phyloP scores from a whole-genome alignment of 2,888 invertebrate genomes.

The Cantharis lateralis region DNA sequence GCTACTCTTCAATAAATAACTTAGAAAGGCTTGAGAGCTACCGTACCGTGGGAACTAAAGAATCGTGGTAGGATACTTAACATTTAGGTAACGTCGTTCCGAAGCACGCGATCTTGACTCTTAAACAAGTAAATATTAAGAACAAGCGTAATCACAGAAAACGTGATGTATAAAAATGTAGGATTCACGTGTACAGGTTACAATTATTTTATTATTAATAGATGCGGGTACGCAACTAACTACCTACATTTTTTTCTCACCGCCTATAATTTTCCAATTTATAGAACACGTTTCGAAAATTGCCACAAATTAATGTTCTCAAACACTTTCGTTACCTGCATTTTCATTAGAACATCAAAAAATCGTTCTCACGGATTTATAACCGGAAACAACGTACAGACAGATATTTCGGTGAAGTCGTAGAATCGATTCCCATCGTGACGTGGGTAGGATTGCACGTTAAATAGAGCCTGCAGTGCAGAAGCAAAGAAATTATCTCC shows the following conservation, averaged over 20 bases:
- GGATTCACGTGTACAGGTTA: slow-evolving; percentile 23
- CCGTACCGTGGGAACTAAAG: slow-evolving; percentile 50
- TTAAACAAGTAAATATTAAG: slow-evolving; percentile 28
- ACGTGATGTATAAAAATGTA: slow-evolving; percentile 27
- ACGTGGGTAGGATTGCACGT: background rate
- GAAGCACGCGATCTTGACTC: slow-evolving; percentile 36
- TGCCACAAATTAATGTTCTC: background rate
- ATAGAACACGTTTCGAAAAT: background rate
- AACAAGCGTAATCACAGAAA: slow-evolving; percentile 27
- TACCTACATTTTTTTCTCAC: background rate
- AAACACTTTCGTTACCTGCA: background rate
- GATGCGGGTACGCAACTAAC: slow-evolving; percentile 5
- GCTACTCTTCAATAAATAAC: slow-evolving; percentile 35
- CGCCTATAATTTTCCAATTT: background rate
- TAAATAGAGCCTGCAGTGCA: no score
- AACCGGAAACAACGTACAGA: background rate
- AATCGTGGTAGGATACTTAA: slow-evolving; percentile 50
- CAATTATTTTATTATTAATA: slow-evolving; percentile 27
- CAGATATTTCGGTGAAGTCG: background rate
- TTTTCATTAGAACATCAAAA: background rate
- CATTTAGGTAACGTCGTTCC: slow-evolving; percentile 45
- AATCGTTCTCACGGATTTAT: background rate
- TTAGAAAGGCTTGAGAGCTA: slow-evolving; percentile 48
- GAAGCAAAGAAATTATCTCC: no score
- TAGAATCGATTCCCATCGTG: background rate